A percentile compares a stretch with the other conserved stretches of the same genome.
Evolutionary conservation across 2,888 invertebrate species (phyloP).

Genomic region (Leptinotarsa tumamoca): DNA sequence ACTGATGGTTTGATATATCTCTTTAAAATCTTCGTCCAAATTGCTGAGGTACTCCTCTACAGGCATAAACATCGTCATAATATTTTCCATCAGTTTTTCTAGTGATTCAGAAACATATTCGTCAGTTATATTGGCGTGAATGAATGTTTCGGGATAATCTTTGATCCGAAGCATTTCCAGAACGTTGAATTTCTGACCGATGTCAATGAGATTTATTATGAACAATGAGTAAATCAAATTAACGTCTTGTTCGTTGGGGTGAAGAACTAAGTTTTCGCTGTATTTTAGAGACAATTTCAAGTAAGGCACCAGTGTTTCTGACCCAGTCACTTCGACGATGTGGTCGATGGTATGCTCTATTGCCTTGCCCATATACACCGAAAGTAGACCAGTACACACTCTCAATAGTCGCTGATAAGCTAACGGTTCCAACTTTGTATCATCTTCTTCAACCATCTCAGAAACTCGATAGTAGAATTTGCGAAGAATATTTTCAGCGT

Average conservation of each 20-base stretch:
- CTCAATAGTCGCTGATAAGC: slow-evolving; percentile 43
- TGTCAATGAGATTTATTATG: slow-evolving; percentile 61
- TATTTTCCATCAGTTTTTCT: slow-evolving; percentile 67
- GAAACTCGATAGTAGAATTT: slow-evolving; percentile 54
- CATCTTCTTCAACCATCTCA: slow-evolving; percentile 51
- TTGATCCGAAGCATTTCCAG: slow-evolving; percentile 53
- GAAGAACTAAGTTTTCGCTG: slow-evolving; percentile 63
- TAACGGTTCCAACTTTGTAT: slow-evolving; percentile 42
- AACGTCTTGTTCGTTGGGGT: slow-evolving; percentile 73
- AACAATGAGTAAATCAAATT: slow-evolving; percentile 71
- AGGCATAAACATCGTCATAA: slow-evolving; percentile 71
- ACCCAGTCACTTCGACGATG: slow-evolving; percentile 70
- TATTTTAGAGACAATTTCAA: slow-evolving; percentile 68
- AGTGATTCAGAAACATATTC: slow-evolving; percentile 67
- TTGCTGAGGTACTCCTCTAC: slow-evolving; percentile 70
- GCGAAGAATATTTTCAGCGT: slow-evolving; percentile 50
- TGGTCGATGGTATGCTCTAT: slow-evolving; percentile 77
- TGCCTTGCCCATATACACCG: slow-evolving; percentile 74
- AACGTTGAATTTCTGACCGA: slow-evolving; percentile 43
- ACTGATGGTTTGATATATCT: slow-evolving; percentile 34
- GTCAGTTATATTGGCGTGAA: slow-evolving; percentile 58
- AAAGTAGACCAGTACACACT: slow-evolving; percentile 66
- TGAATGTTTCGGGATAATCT: slow-evolving; percentile 47
- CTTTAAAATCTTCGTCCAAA: slow-evolving; percentile 71
- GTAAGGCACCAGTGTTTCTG: slow-evolving; percentile 72